Base-by-base conservation (phyloP, 2,888 invertebrate genomes). In the Druceiella hillmani region DNA sequence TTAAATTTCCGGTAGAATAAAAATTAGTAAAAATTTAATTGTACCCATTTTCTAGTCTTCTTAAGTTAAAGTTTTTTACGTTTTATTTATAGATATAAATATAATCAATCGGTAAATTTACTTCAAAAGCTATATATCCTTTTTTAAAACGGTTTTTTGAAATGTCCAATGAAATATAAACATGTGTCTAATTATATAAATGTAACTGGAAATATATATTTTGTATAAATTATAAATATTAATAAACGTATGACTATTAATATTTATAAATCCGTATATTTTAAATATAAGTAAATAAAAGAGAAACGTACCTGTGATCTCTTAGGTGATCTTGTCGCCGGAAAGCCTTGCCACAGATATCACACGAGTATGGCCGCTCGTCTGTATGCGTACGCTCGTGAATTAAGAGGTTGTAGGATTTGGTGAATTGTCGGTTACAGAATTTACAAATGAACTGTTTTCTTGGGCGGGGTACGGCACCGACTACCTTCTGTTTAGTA, bases 371-470 rank as follows among this genome's bases (percentile, higher is more conserved):
- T 1, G 97, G 97, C 48, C 97, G 71, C 66, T 98, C 98, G 61
- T 97, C 94, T 22, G 97, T 98, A 61, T 98, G 97, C 11, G 97
- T 98, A 57, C 94, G 75, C 62, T 97, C 97, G 69, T 98, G 98
- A 53, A 98, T 98, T 53, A 97, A 75, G 56, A 98, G 75, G 68
- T 98, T 98, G 67, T 94, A 98, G 32, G 91, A 92, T 72, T 98
- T 98, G 47, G 97, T 97, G 65, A 98, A 98, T 61, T 95, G 93
- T 33, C 98, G 78, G 62, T 90, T 89, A 65, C 98, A 98, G 70
- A 90, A 98, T 68, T 93, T 92, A 74, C 98, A 98, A 57, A 98
- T 97, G 66, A 95, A 98, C 64, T 97, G 94, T 64, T 97, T 97
- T 69, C 95, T 95, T 20, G 93, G 92, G 46, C 95, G 75, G 17